Base-by-base conservation (phyloP, 2,888 invertebrate species). In the Coelinius sp. region DNA sequence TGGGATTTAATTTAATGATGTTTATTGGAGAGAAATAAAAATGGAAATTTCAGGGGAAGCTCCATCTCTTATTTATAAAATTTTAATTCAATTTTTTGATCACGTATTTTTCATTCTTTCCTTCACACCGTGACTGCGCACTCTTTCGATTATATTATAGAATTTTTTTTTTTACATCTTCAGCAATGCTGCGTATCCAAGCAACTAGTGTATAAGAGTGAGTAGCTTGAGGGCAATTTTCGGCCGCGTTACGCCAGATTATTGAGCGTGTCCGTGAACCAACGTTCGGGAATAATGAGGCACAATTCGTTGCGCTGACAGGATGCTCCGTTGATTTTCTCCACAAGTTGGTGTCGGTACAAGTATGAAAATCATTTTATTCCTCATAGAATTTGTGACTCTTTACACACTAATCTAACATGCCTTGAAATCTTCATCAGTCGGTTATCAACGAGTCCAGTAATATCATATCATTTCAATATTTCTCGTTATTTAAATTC, bases 181-280 rank as follows among this genome's bases (percentile, higher is more conserved):
- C 22, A 12, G n/a, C 8, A 63, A 38, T 10, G 12, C 24, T 22
- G 38, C 22, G 25, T 41, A 17, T 38, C 59, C 44, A 63, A 38
- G 38, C 38, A 63, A 63, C 63, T 53, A 53, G 31, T 49, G 65
- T 56, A 59, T 46, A 41, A 56, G 59, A 59, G 59, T 53, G 49
- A 65, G 69, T 65, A 69, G 73, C 73, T 69, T 53, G 64, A 65
- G 69, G 69, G 68, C 73, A 73, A 73, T 73, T 73, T 73, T 73
- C 73, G 69, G 73, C 69, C 65, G 64, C 73, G 73, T 73, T 73
- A 73, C 73, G 69, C 68, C 65, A 65, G 68, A 73, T 73, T 73
- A 73, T 73, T 65, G 68, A 73, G 69, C 73, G 73, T 73, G 65
- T 64, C 73, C 24, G 59, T 52, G 56, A 62, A 73, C 44, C 73